Evolutionary conservation across 2,888 invertebrate species (phyloP).

Genomic region (Proisotoma minuta): DNA sequence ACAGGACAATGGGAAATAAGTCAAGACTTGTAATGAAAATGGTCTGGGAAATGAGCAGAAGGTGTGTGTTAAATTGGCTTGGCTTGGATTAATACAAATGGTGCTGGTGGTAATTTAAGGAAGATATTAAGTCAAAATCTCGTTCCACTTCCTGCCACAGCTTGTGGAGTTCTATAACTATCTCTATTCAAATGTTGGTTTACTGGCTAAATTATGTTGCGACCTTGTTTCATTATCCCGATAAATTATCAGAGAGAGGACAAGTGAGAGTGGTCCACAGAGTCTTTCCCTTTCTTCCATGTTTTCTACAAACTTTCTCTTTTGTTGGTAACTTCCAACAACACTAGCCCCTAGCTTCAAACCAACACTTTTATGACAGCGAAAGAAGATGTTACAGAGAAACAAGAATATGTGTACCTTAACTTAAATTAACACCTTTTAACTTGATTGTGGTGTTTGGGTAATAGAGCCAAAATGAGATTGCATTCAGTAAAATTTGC

Average conservation of each 20-base stretch:
- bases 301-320: background rate
- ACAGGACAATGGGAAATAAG: no score
- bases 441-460: no score
- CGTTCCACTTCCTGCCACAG: background rate
- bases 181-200: background rate
- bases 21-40: no score
- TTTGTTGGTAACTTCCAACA: background rate
- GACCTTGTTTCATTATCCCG: conserved; percentile 1
- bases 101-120: conserved; percentile 27
- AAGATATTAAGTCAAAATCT: conserved; percentile 8
- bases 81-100: conserved; percentile 27
- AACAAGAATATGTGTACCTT: no score
- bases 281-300: background rate
- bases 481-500: no score
- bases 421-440: no score
- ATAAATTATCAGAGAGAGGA: conserved; percentile 2
- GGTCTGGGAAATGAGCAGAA: no score
- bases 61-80: no score
- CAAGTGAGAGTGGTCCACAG: background rate
- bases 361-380: no score
- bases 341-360: no score
- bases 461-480: no score
- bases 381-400: no score
- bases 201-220: background rate
- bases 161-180: background rate